A percentile compares a stretch with the other conserved stretches of the same genome.
Evolutionary conservation across 2,888 invertebrate species (phyloP).

Genomic region (Esperia sulphurella): DNA sequence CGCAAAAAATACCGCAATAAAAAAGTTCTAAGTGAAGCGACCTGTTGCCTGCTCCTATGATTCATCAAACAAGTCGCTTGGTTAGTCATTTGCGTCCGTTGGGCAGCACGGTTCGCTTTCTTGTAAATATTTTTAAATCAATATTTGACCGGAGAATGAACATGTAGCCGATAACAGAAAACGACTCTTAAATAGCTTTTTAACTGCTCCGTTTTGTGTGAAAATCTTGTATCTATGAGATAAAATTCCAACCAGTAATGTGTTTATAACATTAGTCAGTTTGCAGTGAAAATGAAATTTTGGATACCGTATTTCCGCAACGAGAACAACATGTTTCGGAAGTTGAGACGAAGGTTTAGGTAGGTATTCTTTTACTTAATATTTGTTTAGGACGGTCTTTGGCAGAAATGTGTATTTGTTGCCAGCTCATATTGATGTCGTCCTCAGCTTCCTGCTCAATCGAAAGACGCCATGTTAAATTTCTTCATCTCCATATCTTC

Average conservation of each 20-base stretch:
- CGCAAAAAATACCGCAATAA: slow-evolving; percentile 63
- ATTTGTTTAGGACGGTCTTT: too few relatives aligned
- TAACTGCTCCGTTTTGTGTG: slow-evolving; percentile 8
- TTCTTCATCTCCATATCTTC: too few relatives aligned
- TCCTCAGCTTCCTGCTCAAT: too few relatives aligned
- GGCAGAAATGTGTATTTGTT: too few relatives aligned
- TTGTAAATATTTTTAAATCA: slow-evolving; percentile 55
- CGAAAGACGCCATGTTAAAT: too few relatives aligned
- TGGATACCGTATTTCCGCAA: slow-evolving; percentile 31
- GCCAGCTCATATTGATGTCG: too few relatives aligned
- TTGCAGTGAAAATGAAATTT: slow-evolving; percentile 42
- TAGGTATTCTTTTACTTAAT: slow-evolving; percentile 16
- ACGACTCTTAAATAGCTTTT: slow-evolving; percentile 16
- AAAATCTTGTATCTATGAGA: background rate
- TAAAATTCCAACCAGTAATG: background rate
- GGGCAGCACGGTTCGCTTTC: slow-evolving; percentile 45
- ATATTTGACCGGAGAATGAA: slow-evolving; percentile 49
- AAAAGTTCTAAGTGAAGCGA: slow-evolving; percentile 58
- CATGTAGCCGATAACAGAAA: slow-evolving; percentile 19
- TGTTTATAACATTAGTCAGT: background rate
- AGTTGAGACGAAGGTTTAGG: slow-evolving; percentile 41
- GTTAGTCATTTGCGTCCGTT: slow-evolving; percentile 50
- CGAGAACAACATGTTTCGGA: slow-evolving; percentile 35
- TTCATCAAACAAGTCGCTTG: slow-evolving; percentile 40
- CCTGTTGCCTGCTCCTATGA: slow-evolving; percentile 56